These are phyloP conservation scores for Spodoptera exigua DNA, from an alignment of 2,888 invertebrate genomes.

Conservation along the genomic window DNA sequence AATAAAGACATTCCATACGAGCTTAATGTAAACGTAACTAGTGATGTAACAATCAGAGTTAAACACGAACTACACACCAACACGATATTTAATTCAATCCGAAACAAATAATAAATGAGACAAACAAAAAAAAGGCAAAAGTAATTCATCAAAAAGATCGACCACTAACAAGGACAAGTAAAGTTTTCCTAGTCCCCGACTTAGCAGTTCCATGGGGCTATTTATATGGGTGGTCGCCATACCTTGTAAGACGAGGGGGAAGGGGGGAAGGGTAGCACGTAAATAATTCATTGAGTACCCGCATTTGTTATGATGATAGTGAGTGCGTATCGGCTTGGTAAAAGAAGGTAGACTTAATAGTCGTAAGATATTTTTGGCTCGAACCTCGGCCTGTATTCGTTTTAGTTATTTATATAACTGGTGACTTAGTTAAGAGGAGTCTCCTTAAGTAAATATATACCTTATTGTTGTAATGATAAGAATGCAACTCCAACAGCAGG, in stretches of 20 bases:
- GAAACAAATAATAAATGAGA: constrained; percentile 48
- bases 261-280: constrained; percentile 51
- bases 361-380: constrained; percentile 13
- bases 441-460: neutral
- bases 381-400: neutral
- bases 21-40: too few species aligned
- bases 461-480: neutral
- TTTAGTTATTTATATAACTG: neutral
- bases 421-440: too few species aligned
- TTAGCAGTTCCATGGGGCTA: constrained; percentile 48
- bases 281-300: constrained; percentile 72
- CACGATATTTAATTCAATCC: constrained; percentile 31
- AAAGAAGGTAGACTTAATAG: constrained; percentile 13
- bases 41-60: neutral
- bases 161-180: constrained; percentile 47
- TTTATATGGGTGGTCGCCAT: constrained; percentile 52
- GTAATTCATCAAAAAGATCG: constrained; percentile 54
- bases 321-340: constrained; percentile 31
- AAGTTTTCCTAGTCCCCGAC: constrained; percentile 48
- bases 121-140: constrained; percentile 30
- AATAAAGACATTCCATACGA: too few species aligned
- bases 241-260: constrained; percentile 40
- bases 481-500: constrained; percentile 1
- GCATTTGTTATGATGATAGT: constrained; percentile 67
- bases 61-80: constrained; percentile 14